Conservation (phyloP, 2,113 vertebrate genomes). For the Vidua chalybeata region DNA sequence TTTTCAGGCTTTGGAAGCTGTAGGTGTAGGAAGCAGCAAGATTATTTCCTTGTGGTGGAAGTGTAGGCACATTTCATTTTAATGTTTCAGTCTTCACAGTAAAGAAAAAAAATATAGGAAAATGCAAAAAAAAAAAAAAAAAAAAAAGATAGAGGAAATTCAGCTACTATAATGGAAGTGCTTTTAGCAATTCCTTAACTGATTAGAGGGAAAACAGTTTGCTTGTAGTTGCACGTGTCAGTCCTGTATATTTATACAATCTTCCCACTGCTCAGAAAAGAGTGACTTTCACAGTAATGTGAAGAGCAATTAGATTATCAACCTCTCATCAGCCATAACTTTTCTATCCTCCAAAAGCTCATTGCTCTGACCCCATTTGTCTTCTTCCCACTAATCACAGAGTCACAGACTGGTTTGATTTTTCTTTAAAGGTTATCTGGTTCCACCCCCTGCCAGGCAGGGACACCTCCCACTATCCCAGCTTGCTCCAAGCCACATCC, state of each 20-base stretch:
- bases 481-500: accelerated
- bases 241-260: background rate
- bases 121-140: accelerated
- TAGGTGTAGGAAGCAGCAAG: background rate
- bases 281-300: background rate
- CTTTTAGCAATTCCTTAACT: background rate
- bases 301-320: background rate
- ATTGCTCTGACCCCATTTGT: background rate
- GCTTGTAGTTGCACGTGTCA: background rate
- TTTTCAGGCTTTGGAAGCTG: background rate
- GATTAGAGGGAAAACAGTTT: background rate
- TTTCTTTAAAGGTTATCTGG: accelerated
- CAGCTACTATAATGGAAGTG: background rate
- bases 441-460: background rate
- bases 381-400: background rate
- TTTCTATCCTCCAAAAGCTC: background rate
- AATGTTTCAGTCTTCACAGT: background rate
- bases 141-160: background rate
- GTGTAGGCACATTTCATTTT: background rate
- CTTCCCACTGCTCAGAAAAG: background rate
- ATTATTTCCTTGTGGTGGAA: background rate
- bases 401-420: background rate
- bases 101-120: background rate
- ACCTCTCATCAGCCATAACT: background rate
- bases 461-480: background rate